Base-by-base conservation (phyloP, 2,888 invertebrate species). In the Apodemia duryi region DNA sequence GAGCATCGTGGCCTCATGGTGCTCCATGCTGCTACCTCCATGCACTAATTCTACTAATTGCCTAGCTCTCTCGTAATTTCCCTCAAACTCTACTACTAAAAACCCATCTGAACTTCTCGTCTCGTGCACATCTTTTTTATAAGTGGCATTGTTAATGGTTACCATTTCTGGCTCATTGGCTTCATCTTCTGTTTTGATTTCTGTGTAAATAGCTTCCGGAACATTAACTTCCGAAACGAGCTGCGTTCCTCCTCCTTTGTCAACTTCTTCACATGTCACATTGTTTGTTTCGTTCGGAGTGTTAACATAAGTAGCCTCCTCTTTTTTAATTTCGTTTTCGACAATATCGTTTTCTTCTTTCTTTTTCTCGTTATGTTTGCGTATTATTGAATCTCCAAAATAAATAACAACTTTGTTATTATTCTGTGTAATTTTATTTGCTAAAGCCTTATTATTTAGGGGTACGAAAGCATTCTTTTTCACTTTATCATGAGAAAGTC, bases 331-430 rank as follows among this genome's bases (percentile, higher is more conserved):
- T 3, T 71, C 67, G 61, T 79, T 82, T 64, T 82, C 81, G 51
- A 77, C 76, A 68, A 77, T 79, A 66, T 72, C 74, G 9, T 65
- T 68, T 72, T 85, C 85, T 81, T 88, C 92, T 77, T 83, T 88
- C 72, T 83, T 88, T 70, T 88, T 85, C 70, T 91, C 91, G 71
- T 82, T 89, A 65, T 92, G 91, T 71, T 90, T 91, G 51, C 93
- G 84, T 66, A 92, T 91, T 62, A 94, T 93, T 2, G 94, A 94
- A 77, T 95, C 95, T 46, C 95, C 95, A 72, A 95, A 95, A 79
- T 95, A 95, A 74, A 95, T 95, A 62, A 95, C 94, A n/a, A 95
- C 95, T 86, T 94, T 95, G 77, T 95, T 95, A 71, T 91, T 88
- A 71, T 86, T 86, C 77, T 92, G 85, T 64, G 90, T 92, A 66